phyloP scores from a whole-genome alignment of 2,888 invertebrate species.

The Abrostola triplasia region DNA sequence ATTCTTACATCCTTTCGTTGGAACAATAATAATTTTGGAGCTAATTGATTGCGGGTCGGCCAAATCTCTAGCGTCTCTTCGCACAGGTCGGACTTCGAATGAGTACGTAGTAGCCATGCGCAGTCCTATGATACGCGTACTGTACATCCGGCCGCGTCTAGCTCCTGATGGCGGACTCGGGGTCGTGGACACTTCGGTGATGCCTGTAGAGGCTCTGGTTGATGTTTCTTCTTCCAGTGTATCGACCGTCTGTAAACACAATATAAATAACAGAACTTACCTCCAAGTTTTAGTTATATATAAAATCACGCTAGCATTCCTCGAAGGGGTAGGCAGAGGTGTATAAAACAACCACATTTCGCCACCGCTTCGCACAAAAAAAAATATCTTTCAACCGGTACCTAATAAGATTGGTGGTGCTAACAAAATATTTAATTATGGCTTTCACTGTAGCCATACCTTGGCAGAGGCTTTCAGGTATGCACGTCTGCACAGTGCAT shows the following conservation, averaged over 20 bases:
- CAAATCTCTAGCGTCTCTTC: slow-evolving; percentile 84
- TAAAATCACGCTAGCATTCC: no score
- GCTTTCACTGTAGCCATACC: background rate
- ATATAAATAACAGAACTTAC: background rate
- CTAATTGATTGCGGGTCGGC: slow-evolving; percentile 87
- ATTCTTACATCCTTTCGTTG: slow-evolving; percentile 95
- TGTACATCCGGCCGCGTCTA: slow-evolving; percentile 81
- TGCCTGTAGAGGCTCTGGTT: slow-evolving; percentile 50
- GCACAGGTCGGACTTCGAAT: slow-evolving; percentile 91
- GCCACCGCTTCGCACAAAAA: no score
- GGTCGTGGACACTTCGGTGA: slow-evolving; percentile 61
- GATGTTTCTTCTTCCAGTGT: slow-evolving; percentile 73
- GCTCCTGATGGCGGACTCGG: slow-evolving; percentile 56
- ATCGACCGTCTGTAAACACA: slow-evolving; percentile 74
- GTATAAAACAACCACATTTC: no score
- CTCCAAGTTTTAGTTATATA: background rate
- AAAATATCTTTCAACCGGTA: no score
- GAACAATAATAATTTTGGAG: slow-evolving; percentile 92
- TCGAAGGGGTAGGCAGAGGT: no score
- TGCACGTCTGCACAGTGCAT: background rate
- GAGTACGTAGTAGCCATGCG: slow-evolving; percentile 95
- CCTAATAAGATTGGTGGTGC: background rate
- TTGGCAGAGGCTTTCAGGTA: background rate
- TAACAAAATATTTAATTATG: background rate
- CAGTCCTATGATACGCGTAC: slow-evolving; percentile 90